Evolutionary conservation across 2,113 vertebrate species (phyloP).

Genomic region (Notarius quadriscutis): DNA sequence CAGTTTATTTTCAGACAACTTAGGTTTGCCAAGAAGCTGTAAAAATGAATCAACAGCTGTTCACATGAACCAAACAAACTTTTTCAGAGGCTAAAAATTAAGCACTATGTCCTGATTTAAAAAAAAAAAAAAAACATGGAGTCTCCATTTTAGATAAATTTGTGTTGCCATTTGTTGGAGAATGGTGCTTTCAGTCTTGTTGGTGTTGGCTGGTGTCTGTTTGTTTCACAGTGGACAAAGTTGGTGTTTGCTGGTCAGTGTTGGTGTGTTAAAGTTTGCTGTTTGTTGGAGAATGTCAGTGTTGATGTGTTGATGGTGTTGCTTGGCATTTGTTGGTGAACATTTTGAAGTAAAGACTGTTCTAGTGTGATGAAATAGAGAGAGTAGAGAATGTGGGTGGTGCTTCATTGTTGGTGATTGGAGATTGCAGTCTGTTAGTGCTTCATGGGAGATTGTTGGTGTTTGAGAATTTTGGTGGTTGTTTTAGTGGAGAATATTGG

Average conservation of each 20-base stretch:
- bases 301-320: not conserved
- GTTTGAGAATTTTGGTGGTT: not conserved
- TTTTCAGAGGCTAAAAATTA: not conserved
- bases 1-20: not conserved
- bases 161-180: not conserved
- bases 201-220: not conserved
- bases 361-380: too few relatives aligned
- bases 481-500: too few relatives aligned
- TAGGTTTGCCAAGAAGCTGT: not conserved
- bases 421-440: not conserved
- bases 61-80: not conserved
- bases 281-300: not conserved
- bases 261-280: not conserved
- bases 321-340: not conserved
- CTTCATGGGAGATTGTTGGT: not conserved
- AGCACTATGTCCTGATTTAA: not conserved
- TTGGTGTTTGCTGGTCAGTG: not conserved
- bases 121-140: not conserved
- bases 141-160: not conserved
- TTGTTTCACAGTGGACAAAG: not conserved
- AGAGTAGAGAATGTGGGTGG: too few relatives aligned
- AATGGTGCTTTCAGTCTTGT: not conserved
- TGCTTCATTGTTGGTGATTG: conserved; percentile 44
- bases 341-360: not conserved
- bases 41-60: not conserved